Conservation (phyloP, 1,140 invertebrate genomes). For the Megathymus violae region DNA sequence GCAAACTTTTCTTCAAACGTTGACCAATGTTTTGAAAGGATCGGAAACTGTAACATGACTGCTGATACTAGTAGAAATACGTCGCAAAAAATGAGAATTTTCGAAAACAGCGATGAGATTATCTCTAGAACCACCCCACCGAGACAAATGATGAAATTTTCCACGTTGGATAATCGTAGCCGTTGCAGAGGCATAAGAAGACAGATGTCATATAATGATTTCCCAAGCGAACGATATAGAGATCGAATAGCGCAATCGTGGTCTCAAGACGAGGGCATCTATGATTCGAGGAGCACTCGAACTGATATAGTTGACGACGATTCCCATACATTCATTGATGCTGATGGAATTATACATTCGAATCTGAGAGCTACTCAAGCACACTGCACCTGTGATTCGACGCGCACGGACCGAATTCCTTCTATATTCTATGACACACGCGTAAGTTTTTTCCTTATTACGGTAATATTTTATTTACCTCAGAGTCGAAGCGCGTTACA, state of each 20-base stretch:
- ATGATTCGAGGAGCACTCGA: slow-evolving; percentile 60
- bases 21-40: slow-evolving; percentile 75
- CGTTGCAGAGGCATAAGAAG: slow-evolving; percentile 73
- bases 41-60: slow-evolving; percentile 56
- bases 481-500: too few relatives aligned
- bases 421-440: slow-evolving; percentile 79
- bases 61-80: slow-evolving; percentile 47
- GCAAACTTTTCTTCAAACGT: slow-evolving; percentile 77
- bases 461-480: slow-evolving; percentile 21
- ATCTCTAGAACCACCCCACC: slow-evolving; percentile 56
- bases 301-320: slow-evolving; percentile 65
- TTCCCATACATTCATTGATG: slow-evolving; percentile 67
- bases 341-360: slow-evolving; percentile 65
- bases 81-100: slow-evolving; percentile 65
- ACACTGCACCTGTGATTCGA: slow-evolving; percentile 70
- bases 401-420: slow-evolving; percentile 63
- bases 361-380: slow-evolving; percentile 61
- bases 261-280: slow-evolving; percentile 61
- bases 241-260: slow-evolving; percentile 60
- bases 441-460: slow-evolving; percentile 55
- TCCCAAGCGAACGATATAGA: slow-evolving; percentile 66
- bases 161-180: slow-evolving; percentile 75
- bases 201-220: slow-evolving; percentile 79
- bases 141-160: slow-evolving; percentile 67
- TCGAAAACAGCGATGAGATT: slow-evolving; percentile 67